These are phyloP conservation scores for Clivina fossor DNA, from an alignment of 2,888 invertebrate species.

Conservation along the genomic window DNA sequence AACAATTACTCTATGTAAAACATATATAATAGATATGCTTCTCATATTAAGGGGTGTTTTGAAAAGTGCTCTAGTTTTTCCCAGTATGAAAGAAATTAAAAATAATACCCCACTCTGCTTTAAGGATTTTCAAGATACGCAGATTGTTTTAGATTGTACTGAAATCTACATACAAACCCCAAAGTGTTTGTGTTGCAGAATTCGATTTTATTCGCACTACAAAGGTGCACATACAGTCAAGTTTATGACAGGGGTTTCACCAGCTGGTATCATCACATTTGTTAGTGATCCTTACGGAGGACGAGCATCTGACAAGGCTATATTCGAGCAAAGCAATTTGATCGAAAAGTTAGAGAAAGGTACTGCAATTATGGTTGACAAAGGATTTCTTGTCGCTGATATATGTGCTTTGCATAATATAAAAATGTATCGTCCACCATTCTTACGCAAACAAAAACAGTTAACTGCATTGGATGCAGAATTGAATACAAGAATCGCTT, in stretches of 20 bases:
- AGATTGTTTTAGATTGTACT: conserved; percentile 6
- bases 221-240: conserved; percentile 38
- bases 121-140: not conserved
- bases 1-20: conserved; percentile 1
- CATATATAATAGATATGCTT: conserved; percentile 1
- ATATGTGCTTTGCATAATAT: conserved; percentile 33
- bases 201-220: conserved; percentile 36
- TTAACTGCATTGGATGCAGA: conserved; percentile 1
- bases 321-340: conserved; percentile 39
- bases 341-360: conserved; percentile 30
- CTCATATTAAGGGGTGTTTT: not conserved
- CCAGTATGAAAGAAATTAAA: conserved; percentile 2
- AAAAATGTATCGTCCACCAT: too few species aligned
- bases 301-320: conserved; percentile 37
- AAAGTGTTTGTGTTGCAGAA: conserved; percentile 17
- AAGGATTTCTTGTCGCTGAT: conserved; percentile 42
- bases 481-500: conserved; percentile 3
- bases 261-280: conserved; percentile 39
- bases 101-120: not conserved
- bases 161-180: not conserved
- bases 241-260: conserved; percentile 40
- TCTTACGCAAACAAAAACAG: conserved; percentile 4
- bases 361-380: conserved; percentile 43
- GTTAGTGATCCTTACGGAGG: conserved; percentile 40
- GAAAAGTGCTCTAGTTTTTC: not conserved